Base-by-base conservation (phyloP, 2,797 vertebrate genomes). In the Sylvia borin region DNA sequence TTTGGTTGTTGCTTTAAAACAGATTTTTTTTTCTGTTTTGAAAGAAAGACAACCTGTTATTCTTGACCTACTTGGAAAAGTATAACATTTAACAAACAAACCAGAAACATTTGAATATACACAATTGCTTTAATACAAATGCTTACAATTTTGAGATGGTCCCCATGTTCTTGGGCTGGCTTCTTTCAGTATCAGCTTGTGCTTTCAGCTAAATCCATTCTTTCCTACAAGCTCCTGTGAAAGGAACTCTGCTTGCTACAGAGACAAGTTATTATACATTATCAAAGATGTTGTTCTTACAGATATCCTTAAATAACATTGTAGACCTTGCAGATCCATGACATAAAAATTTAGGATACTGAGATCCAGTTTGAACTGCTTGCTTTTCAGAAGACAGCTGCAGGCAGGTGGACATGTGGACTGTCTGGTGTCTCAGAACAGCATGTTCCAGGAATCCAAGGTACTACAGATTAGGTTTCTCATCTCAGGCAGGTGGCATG, bases 221-320 rank as follows among this genome's bases (percentile, higher is more conserved):
- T 75, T 94, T 84, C 31, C 70, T 78, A 9, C 17, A 68, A 36
- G 31, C 45, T 88, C 27, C 14, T 8, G 0, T 31, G 24, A 79
- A 34, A 72, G 13, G 5, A 60, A 24, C 24, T 38, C 42, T 60
- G 16, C 27, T 80, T 77, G 43, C 16, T 66, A 40, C 13, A 45
- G 26, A 64, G 10, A 38, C 29, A 13, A 0, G 0, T 38, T n/a
- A 53, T 27, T 65, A 9, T 6, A 36, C 7, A 8, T 26, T 16
- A 60, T 70, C 43, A 55, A 87, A 75, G 32, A 9, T 62, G 8
- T 27, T 61, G 5, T 50, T 84, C 34, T 62, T n/a, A 34, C 8
- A 73, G 21, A 38, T 60, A 76, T 18, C 13, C 16, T 86, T 78
- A 62, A 86, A 40, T 25, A 70, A 9, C 8, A 26, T 3, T 24